These are phyloP conservation scores for Amphilophus citrinellus DNA, from an alignment of 2,113 vertebrate species.

Conservation along the genomic window DNA sequence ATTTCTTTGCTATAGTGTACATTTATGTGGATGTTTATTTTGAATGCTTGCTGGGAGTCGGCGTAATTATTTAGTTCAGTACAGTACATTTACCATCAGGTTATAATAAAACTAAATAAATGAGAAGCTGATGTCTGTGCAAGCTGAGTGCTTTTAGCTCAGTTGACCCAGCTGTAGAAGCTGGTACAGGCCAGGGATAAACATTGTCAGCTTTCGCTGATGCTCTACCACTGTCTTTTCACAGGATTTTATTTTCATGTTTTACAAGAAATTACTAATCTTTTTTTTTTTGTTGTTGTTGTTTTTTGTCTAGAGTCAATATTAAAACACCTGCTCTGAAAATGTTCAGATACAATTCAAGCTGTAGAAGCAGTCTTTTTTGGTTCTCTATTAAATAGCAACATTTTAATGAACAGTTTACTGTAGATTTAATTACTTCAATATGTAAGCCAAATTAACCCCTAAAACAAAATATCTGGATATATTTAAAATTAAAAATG, in stretches of 20 bases:
- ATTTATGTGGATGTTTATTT: conserved; percentile 11
- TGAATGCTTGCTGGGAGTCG: neutral
- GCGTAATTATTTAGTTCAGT: neutral
- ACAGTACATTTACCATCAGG: conserved; percentile 10
- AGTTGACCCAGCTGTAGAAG: neutral
- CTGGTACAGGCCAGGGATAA: neutral
- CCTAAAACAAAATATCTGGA: neutral
- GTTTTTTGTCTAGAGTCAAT: neutral
- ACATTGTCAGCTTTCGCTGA: neutral
- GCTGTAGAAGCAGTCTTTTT: neutral
- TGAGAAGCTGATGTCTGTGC: conserved; percentile 2
- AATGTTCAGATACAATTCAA: neutral
- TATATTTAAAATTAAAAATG: conserved; percentile 26
- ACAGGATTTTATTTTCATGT: neutral
- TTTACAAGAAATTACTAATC: neutral
- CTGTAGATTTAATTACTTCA: neutral
- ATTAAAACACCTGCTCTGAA: conserved; percentile 2
- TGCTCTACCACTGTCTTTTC: neutral
- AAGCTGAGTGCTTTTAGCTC: conserved; percentile 3
- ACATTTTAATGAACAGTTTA: conserved; percentile 11
- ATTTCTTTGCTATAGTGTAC: neutral
- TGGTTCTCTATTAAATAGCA: neutral
- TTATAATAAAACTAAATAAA: conserved; percentile 25
- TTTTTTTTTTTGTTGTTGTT: neutral
- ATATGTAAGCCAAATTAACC: neutral